phyloP scores from a whole-genome alignment of 2,113 vertebrate species.

The Petromus typicus region DNA sequence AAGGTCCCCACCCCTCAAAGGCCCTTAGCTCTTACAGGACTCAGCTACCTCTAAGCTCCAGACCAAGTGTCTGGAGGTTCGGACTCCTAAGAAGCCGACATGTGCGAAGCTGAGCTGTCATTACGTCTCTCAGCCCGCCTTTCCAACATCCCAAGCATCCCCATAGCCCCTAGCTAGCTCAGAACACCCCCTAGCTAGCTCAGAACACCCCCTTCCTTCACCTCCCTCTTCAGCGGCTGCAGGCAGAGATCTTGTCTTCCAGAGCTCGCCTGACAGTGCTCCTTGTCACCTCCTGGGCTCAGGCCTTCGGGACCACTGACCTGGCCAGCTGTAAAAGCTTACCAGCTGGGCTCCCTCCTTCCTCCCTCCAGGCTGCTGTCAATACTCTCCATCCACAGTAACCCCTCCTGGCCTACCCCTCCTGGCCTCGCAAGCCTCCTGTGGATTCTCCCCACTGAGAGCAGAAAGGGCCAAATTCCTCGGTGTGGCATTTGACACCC shows the following conservation, averaged over 20 bases:
- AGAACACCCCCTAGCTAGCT: background rate
- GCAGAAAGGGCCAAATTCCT: constrained; percentile 16
- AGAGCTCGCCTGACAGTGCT: background rate
- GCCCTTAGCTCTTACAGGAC: background rate
- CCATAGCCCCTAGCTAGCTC: background rate
- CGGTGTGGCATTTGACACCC: background rate
- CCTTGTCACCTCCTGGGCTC: background rate
- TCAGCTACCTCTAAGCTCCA: background rate
- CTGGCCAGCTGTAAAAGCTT: background rate
- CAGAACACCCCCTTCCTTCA: background rate
- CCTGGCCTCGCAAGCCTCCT: background rate
- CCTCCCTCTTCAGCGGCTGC: background rate
- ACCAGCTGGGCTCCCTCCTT: background rate
- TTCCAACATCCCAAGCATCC: background rate
- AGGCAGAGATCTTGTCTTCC: background rate
- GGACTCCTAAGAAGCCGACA: background rate
- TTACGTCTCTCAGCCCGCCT: background rate
- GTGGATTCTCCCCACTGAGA: background rate
- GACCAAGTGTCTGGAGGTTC: background rate
- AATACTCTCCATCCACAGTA: background rate
- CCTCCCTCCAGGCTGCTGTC: background rate
- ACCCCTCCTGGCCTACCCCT: background rate
- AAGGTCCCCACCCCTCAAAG: background rate
- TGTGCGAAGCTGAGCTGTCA: background rate
- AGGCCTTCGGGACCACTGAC: background rate